phyloP scores from a whole-genome alignment of 2,888 invertebrate species.

The Aelia acuminata region DNA sequence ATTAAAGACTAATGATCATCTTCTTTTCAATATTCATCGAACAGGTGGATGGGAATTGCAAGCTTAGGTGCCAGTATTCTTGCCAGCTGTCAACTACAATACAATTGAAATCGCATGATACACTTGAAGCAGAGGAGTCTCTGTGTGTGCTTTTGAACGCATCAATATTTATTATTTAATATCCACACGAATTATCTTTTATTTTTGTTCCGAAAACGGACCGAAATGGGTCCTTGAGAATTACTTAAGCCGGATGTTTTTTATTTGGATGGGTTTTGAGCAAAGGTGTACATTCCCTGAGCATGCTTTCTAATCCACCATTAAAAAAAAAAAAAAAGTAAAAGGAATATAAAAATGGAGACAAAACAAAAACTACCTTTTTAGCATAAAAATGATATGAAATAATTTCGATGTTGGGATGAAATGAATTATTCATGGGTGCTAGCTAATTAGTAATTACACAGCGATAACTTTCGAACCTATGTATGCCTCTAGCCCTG shows the following conservation, averaged over 20 bases:
- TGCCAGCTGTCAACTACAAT: background rate
- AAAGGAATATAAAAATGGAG: too few species aligned
- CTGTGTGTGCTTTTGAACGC: background rate
- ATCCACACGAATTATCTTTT: background rate
- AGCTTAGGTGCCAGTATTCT: background rate
- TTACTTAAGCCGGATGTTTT: background rate
- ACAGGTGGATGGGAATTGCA: constrained; percentile 1
- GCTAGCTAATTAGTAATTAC: background rate
- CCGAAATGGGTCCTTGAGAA: background rate
- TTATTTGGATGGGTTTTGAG: background rate
- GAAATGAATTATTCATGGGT: background rate
- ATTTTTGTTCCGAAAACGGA: background rate
- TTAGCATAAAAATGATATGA: background rate
- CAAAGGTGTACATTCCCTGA: background rate
- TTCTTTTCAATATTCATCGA: constrained; percentile 37
- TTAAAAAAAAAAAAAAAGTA: too few species aligned
- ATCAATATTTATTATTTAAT: constrained; percentile 25
- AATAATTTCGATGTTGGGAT: background rate
- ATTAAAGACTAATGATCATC: constrained; percentile 27
- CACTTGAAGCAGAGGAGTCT: background rate
- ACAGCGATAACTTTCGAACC: background rate
- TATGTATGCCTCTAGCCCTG: too few species aligned
- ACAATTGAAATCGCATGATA: background rate
- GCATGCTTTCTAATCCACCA: background rate
- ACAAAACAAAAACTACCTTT: background rate